Evolutionary conservation across 2,113 vertebrate species (phyloP).

Genomic region (Grammomys surdaster): DNA sequence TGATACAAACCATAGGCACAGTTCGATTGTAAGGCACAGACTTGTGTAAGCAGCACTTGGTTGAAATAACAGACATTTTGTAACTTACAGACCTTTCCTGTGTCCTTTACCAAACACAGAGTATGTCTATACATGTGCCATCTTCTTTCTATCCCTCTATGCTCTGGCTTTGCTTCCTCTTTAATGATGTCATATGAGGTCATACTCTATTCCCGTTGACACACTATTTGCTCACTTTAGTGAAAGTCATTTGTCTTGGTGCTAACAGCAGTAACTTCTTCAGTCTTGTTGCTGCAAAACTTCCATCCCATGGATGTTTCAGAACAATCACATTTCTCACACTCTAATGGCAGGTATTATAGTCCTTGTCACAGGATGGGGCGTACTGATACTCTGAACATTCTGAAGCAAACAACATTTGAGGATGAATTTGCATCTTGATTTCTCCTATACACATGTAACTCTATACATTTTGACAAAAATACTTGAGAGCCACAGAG

Average conservation of each 20-base stretch:
- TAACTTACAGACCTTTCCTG: constrained; percentile 23
- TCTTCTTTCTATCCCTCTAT: not conserved
- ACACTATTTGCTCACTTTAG: constrained; percentile 39
- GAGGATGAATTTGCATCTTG: not conserved
- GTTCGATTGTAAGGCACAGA: constrained; percentile 13
- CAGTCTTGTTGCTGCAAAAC: constrained; percentile 9
- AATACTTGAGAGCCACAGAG: not conserved
- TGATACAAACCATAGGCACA: not conserved
- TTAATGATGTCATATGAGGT: constrained; percentile 7
- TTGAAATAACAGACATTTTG: not conserved
- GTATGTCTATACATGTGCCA: not conserved
- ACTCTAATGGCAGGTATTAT: not conserved
- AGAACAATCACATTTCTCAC: not conserved
- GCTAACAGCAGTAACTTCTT: constrained; percentile 23
- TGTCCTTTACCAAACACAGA: not conserved
- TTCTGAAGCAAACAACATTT: not conserved
- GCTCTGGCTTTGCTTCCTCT: not conserved
- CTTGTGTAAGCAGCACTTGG: not conserved
- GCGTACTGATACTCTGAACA: not conserved
- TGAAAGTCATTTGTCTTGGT: constrained; percentile 45
- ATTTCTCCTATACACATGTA: not conserved
- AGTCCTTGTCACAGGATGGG: not conserved
- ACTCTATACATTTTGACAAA: constrained; percentile 12
- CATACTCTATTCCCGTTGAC: not conserved
- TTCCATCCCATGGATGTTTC: constrained; percentile 1